These are phyloP conservation scores for Hirtodrosophila cameraria DNA, from an alignment of 2,888 invertebrate species.

Conservation along the genomic window DNA sequence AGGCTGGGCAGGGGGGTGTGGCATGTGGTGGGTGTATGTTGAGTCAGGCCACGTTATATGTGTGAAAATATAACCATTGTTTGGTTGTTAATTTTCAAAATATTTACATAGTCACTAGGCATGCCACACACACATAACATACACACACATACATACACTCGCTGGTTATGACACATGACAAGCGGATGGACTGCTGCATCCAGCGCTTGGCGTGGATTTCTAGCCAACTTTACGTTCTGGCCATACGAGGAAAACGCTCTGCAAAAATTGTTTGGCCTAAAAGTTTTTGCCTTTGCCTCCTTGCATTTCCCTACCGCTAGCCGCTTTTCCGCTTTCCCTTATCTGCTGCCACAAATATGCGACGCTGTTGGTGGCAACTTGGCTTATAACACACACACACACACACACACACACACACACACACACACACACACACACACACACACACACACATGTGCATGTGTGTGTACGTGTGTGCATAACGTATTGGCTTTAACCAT, in stretches of 20 bases:
- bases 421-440: background rate
- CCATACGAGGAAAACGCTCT: slow-evolving; percentile 30
- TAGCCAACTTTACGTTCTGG: slow-evolving; percentile 3
- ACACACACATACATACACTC: slow-evolving; percentile 13
- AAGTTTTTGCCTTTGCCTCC: slow-evolving; percentile 31
- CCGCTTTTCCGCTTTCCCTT: background rate
- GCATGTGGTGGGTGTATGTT: slow-evolving; percentile 5
- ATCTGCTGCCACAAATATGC: slow-evolving; percentile 56
- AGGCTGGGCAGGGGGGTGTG: background rate
- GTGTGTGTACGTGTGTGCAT: background rate
- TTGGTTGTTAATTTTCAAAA: slow-evolving; percentile 67
- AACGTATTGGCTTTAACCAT: slow-evolving; percentile 7
- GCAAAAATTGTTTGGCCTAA: slow-evolving; percentile 55
- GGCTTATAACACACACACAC: slow-evolving; percentile 9
- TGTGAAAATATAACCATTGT: slow-evolving; percentile 72
- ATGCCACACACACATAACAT: slow-evolving; percentile 13
- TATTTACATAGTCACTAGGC: slow-evolving; percentile 51
- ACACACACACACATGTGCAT: background rate
- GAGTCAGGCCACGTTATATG: slow-evolving; percentile 46
- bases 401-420: background rate
- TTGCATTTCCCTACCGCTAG: slow-evolving; percentile 2
- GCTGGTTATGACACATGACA: slow-evolving; percentile 58
- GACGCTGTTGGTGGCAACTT: slow-evolving; percentile 27
- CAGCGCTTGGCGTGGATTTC: slow-evolving; percentile 5
- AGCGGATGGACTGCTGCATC: slow-evolving; percentile 54